These are phyloP conservation scores for Lasioglossum vierecki DNA, from an alignment of 2,888 invertebrate species.

Conservation along the genomic window DNA sequence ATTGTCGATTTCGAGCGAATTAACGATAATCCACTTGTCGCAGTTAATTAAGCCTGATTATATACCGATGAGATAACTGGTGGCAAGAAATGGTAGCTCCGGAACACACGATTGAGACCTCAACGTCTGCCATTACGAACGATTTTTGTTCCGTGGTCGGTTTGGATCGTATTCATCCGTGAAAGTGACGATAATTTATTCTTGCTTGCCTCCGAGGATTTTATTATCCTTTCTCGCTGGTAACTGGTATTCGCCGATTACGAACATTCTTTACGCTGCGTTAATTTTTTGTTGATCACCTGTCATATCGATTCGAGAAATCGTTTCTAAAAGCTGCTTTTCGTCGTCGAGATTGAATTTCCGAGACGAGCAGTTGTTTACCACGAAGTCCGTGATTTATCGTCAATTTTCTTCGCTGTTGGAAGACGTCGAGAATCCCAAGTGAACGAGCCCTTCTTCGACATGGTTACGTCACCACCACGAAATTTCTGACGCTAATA, in stretches of 20 bases:
- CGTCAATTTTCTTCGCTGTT: neutral
- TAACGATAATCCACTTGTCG: neutral
- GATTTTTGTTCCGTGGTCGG: neutral
- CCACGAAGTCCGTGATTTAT: neutral
- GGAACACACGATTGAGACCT: neutral
- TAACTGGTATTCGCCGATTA: neutral
- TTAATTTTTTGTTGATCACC: neutral
- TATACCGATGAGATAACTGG: neutral
- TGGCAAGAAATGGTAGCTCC: neutral
- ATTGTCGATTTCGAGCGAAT: conserved; percentile 3
- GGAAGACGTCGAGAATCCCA: neutral
- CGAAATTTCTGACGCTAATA: neutral
- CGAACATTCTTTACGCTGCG: neutral
- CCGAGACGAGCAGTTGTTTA: neutral
- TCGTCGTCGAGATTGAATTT: neutral
- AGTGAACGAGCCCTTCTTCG: neutral
- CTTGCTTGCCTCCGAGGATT: neutral
- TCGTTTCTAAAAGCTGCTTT: neutral
- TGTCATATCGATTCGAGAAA: neutral
- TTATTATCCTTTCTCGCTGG: neutral
- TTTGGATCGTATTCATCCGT: neutral
- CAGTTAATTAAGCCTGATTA: conserved; percentile 26
- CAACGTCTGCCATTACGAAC: neutral
- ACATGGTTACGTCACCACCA: neutral
- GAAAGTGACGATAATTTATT: neutral